A percentile compares a stretch with the other conserved stretches of the same genome.
These are phyloP conservation scores for Nymphalis c-album DNA, from an alignment of 2,888 invertebrate genomes.

Conservation along the genomic window DNA sequence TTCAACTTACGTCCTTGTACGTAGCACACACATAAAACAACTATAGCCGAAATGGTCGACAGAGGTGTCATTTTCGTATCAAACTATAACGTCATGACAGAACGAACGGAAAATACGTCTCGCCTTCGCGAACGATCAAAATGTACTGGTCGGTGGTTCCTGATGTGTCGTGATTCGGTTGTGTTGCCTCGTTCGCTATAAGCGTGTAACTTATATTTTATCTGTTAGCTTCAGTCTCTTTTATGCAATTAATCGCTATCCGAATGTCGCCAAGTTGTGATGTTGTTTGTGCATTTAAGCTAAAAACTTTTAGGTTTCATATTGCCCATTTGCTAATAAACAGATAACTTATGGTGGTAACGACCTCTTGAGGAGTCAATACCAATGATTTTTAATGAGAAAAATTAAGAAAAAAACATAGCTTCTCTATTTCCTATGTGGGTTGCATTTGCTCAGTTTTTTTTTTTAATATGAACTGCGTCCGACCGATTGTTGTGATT, in stretches of 20 bases:
- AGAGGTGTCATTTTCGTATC: conserved; percentile 21
- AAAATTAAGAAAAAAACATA: too few species aligned
- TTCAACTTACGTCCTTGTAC: conserved; percentile 44
- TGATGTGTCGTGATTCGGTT: background rate
- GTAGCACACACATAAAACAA: conserved; percentile 36
- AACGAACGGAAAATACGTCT: conserved; percentile 7
- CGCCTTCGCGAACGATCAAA: conserved; percentile 7
- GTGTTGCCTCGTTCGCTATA: background rate
- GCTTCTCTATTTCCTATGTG: too few species aligned
- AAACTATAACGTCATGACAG: conserved; percentile 6
- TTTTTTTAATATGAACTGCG: too few species aligned
- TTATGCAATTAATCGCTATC: background rate
- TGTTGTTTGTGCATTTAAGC: too few species aligned
- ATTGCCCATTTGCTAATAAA: too few species aligned
- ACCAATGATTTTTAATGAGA: too few species aligned
- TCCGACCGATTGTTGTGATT: too few species aligned
- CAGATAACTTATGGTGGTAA: too few species aligned
- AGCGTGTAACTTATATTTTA: background rate
- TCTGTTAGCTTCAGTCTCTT: background rate
- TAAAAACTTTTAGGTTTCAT: too few species aligned
- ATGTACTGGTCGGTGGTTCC: conserved; percentile 18
- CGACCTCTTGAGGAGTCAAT: too few species aligned
- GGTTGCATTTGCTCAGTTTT: too few species aligned
- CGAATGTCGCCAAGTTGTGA: too few species aligned
- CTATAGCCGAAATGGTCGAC: conserved; percentile 21